Base-by-base conservation (phyloP, 2,888 invertebrate species). In the Dolichopus griseipennis region DNA sequence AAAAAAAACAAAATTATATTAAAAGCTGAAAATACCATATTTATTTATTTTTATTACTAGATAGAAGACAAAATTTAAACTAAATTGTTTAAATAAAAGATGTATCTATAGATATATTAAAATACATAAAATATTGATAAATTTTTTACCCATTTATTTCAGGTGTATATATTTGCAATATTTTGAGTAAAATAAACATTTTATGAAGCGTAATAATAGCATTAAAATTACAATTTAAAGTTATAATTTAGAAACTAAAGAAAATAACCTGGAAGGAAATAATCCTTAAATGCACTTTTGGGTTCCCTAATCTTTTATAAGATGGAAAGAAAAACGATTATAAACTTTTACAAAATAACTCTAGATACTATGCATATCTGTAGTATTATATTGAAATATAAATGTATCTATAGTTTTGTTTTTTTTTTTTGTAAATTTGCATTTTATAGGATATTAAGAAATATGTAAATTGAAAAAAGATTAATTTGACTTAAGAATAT, bases 181-280 rank as follows among this genome's bases (percentile, higher is more conserved):
- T 52, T 15, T 52, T 52, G 52, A 52, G 18, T 12, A 52, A 52
- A 52, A 52, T 52, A 52, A 52, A 52, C 15, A 52, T 52, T 41
- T 52, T 52, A 52, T 18, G 18, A 52, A 52, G 52, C 52, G 52
- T 9, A 52, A 52, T 52, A 18, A 52, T 52, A 52, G 18, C 18
- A 52, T 52, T 52, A 52, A 52, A 52, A 52, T 52, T 52, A 52
- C 52, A 52, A 52, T 52, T 15, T 52, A 52, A 52, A 52, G 52
- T 52, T 18, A 52, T 52, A 52, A 41, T 15, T 41, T 41, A 41
- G 8, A 37, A 18, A 52, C 52, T 52, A 52, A 18, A 18, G 52
- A 41, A 52, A 52, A 52, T 52, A 52, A 18, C n/a, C 9, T 18
- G 15, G 1, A 52, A n/a, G 15, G 18, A 15, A 52, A 15, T 52